Base-by-base conservation (phyloP, 2,113 vertebrate genomes). In the Emydocephalus ijimae region DNA sequence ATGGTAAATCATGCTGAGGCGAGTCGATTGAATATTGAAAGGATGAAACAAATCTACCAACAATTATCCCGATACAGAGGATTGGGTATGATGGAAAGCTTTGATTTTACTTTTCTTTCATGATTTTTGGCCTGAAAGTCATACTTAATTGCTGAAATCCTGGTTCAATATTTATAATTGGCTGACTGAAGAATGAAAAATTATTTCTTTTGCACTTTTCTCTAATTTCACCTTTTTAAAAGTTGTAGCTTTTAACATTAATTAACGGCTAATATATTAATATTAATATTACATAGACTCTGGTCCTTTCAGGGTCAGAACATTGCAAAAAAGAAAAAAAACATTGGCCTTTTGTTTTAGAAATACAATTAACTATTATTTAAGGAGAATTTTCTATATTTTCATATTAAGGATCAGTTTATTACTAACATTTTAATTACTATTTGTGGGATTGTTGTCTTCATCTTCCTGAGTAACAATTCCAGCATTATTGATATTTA, bases 11-110 rank as follows among this genome's bases (percentile, higher is more conserved):
- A 99, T 6, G 98, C 98, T 0, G 98, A 99, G 94, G 98, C 98
- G 94, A 99, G 99, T 94, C 97, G 98, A 85, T 96, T 99, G 96
- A 99, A 99, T 95, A 98, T 99, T 11, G 99, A 99, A 94, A 98
- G 98, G 86, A 99, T 99, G 99, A 99, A 99, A 96, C 99, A 99
- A 96, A 99, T 99, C 94, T 99, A 99, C 96, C 99, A 99, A 96
- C 99, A 99, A 95, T 98, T 99, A 55, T 99, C 99, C 85, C 97
- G 98, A 96, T 99, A 99, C 94, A 98, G 98, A 96, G 99, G 99
- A 94, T 98, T 99, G 8, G 98, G 99, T 99, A 98, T 92, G 97
- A 81, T 48, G 69, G 21, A 81, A 81, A 43, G 54, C 91, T 93
- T 91, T 91, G 92, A 23, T 92, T 91, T 90, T 26, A 81, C 5